A percentile compares a stretch with the other conserved stretches of the same genome.
phyloP scores from a whole-genome alignment of 1,140 invertebrate species.

The Drosophila ercepeae region DNA sequence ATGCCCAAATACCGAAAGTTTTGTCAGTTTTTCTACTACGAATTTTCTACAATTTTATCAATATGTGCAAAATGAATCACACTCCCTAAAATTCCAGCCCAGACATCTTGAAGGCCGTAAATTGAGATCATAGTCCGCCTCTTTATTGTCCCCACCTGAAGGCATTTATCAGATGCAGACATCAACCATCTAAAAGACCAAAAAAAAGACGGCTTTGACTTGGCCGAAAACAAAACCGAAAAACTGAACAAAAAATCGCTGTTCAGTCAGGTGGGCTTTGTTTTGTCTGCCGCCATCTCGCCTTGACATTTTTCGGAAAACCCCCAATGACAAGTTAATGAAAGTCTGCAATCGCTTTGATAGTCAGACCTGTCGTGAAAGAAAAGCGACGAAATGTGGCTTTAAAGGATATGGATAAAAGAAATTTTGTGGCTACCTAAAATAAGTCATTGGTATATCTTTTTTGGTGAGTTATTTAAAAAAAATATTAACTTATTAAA shows the following conservation, averaged over 20 bases:
- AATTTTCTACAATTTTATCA: neutral
- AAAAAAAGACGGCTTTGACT: slow-evolving; percentile 44
- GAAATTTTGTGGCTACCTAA: neutral
- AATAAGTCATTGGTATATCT: neutral
- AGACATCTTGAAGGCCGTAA: slow-evolving; percentile 70
- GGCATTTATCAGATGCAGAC: slow-evolving; percentile 80
- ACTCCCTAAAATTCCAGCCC: neutral
- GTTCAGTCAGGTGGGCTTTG: slow-evolving; percentile 52
- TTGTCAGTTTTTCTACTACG: neutral
- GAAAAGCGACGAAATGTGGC: slow-evolving; percentile 4
- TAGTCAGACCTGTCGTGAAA: slow-evolving; percentile 14
- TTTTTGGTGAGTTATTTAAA: neutral
- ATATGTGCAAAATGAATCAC: neutral
- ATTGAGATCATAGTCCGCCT: slow-evolving; percentile 50
- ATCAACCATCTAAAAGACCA: slow-evolving; percentile 12
- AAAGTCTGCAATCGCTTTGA: slow-evolving; percentile 57
- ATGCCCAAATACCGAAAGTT: slow-evolving; percentile 5
- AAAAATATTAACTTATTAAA: neutral
- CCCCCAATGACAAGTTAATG: slow-evolving; percentile 71
- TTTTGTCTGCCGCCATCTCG: slow-evolving; percentile 53
- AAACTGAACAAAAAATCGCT: slow-evolving; percentile 16
- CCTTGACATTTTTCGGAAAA: slow-evolving; percentile 61
- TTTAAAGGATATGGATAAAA: neutral
- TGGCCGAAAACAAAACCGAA: slow-evolving; percentile 20
- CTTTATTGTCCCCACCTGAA: slow-evolving; percentile 32